phyloP scores from a whole-genome alignment of 2,888 invertebrate species.

The Pachymerium ferrugineum region DNA sequence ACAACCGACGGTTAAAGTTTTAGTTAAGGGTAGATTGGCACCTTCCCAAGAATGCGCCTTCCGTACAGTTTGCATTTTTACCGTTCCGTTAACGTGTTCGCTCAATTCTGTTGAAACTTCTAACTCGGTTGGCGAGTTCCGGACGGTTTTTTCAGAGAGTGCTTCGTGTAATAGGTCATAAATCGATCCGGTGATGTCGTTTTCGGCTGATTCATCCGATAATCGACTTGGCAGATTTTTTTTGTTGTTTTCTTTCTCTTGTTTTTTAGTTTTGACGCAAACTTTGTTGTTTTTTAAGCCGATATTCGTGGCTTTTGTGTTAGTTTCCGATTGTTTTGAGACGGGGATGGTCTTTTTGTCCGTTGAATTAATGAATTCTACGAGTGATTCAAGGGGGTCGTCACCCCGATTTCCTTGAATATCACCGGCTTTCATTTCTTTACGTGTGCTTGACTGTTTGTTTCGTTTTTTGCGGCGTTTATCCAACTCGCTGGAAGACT shows the following conservation, averaged over 20 bases:
- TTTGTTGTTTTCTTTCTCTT: slow-evolving; percentile 33
- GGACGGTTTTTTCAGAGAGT: no score
- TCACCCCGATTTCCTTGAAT: slow-evolving; percentile 28
- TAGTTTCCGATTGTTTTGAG: not conserved
- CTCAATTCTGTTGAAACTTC: not conserved
- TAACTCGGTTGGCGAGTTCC: not conserved
- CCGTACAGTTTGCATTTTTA: not conserved
- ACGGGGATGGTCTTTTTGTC: slow-evolving; percentile 9
- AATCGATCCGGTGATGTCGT: not conserved
- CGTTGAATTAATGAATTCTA: slow-evolving; percentile 31
- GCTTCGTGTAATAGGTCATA: no score
- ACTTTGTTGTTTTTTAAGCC: slow-evolving; percentile 23
- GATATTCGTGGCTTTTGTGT: not conserved
- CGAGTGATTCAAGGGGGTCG: slow-evolving; percentile 14
- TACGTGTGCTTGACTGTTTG: not conserved
- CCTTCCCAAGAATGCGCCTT: slow-evolving; percentile 30
- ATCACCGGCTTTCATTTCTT: slow-evolving; percentile 30
- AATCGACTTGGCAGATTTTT: not conserved
- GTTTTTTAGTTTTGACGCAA: not conserved
- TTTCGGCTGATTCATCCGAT: not conserved
- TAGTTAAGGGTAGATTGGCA: not conserved
- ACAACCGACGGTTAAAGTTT: not conserved
- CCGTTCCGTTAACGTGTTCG: not conserved
- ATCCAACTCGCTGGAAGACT: not conserved
- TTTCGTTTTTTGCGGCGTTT: slow-evolving; percentile 29